Conservation (phyloP, 2,888 invertebrate genomes). For the Formica aserva region DNA sequence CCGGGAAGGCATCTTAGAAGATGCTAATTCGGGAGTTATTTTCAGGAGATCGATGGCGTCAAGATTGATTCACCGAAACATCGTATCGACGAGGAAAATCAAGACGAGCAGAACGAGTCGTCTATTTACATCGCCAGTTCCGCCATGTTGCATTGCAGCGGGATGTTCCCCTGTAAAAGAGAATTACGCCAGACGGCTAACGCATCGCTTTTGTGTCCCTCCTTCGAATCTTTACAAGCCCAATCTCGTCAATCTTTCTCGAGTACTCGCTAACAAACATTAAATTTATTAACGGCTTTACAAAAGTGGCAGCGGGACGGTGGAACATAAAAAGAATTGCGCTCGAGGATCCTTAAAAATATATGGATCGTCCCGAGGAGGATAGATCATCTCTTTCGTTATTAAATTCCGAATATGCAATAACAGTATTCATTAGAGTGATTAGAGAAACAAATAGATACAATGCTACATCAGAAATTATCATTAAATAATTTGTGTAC, state of each 20-base stretch:
- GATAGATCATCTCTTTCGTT: neutral
- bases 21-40: conserved; percentile 13
- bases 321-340: neutral
- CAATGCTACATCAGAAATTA: neutral
- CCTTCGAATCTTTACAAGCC: neutral
- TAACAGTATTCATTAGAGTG: neutral
- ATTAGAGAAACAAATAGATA: neutral
- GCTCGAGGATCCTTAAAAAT: neutral
- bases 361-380: neutral
- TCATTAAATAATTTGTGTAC: neutral
- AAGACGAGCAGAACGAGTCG: conserved; percentile 75
- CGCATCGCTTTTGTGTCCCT: conserved; percentile 28
- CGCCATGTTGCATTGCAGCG: conserved; percentile 83
- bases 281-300: conserved; percentile 47
- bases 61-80: conserved; percentile 69
- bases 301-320: neutral
- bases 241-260: conserved; percentile 45
- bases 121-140: conserved; percentile 75
- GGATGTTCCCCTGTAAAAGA: conserved; percentile 81
- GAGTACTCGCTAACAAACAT: conserved; percentile 41
- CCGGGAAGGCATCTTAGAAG: neutral
- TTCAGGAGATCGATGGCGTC: neutral
- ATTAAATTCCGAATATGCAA: neutral
- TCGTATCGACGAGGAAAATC: conserved; percentile 70
- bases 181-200: conserved; percentile 39